Evolutionary conservation across 1,140 invertebrate species (phyloP).

Genomic region (Drosophila gunungcola): DNA sequence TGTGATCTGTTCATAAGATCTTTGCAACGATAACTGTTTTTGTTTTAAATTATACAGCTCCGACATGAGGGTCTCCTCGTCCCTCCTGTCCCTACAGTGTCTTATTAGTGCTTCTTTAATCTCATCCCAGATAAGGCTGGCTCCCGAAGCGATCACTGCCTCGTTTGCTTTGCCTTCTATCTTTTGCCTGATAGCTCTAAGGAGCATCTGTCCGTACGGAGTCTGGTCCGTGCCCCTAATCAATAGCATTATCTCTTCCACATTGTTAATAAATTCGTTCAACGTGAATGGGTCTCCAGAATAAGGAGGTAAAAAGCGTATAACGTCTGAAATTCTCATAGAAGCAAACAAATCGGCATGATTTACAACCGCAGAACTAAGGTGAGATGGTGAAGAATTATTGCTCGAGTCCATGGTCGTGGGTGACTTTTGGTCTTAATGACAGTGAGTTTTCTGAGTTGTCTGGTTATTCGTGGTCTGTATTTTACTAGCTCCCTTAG

Average conservation of each 20-base stretch:
- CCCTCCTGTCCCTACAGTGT: slow-evolving; percentile 2
- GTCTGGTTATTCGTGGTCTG: background rate
- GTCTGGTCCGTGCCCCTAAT: background rate
- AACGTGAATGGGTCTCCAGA: background rate
- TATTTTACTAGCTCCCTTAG: background rate
- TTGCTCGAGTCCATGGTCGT: background rate
- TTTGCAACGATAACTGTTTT: background rate
- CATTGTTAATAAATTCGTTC: background rate
- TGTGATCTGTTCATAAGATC: background rate
- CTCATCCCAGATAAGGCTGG: background rate
- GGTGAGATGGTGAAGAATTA: background rate
- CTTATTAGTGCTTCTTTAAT: slow-evolving; percentile 1
- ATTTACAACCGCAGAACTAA: background rate
- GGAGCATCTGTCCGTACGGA: background rate
- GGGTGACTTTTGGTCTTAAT: background rate
- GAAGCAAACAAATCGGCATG: background rate
- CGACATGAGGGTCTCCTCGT: background rate
- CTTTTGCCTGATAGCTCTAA: background rate
- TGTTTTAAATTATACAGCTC: background rate
- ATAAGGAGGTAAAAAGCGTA: background rate
- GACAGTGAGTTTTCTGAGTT: background rate
- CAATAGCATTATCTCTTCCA: background rate
- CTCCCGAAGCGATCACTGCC: background rate
- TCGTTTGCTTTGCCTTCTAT: background rate
- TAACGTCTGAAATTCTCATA: background rate